phyloP scores from a whole-genome alignment of 2,888 invertebrate species.

The Plemyria rubiginata region DNA sequence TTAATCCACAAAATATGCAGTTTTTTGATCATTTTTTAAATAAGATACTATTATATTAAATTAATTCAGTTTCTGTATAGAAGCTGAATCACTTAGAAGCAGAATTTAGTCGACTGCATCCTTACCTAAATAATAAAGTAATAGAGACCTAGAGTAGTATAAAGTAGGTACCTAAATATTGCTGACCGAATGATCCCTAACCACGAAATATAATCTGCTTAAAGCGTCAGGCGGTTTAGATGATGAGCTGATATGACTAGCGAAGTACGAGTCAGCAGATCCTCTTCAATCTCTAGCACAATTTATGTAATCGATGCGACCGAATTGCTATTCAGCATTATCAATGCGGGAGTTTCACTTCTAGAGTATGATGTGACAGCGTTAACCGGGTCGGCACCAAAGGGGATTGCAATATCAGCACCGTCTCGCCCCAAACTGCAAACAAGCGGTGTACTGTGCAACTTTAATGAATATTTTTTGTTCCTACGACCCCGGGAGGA shows the following conservation, averaged over 20 bases:
- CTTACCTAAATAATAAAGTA: no score
- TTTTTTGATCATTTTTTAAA: no score
- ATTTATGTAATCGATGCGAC: background rate
- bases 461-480: constrained; percentile 51
- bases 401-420: constrained; percentile 57
- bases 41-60: no score
- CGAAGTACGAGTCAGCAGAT: background rate
- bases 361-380: constrained; percentile 21
- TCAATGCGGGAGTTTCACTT: constrained; percentile 10
- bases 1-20: no score
- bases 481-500: constrained; percentile 30
- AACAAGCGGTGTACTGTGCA: constrained; percentile 49
- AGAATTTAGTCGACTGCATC: no score
- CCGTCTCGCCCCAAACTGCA: constrained; percentile 43
- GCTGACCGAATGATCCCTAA: background rate
- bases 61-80: no score
- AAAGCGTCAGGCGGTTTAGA: background rate
- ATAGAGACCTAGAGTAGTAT: no score
- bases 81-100: no score
- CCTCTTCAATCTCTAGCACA: background rate
- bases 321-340: background rate
- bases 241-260: background rate
- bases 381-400: constrained; percentile 36
- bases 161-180: no score
- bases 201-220: background rate